Base-by-base conservation (phyloP, 2,113 vertebrate genomes). In the Callocephalon fimbriatum region DNA sequence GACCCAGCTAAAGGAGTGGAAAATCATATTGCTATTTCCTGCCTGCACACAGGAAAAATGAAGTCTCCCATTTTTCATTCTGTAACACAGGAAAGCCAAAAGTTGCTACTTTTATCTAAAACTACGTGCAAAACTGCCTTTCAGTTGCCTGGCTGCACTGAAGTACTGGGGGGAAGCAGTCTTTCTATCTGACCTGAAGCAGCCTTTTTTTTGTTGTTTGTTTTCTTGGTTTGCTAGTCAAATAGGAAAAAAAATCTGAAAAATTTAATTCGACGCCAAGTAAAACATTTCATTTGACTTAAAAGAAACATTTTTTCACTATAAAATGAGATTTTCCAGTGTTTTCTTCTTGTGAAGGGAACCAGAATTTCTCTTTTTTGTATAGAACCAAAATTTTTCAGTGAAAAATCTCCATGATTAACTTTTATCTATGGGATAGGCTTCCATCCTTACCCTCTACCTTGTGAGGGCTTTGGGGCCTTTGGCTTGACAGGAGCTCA, bases 81-180 rank as follows among this genome's bases (percentile, higher is more conserved):
- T 50, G 50, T 45, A 82, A 70, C 56, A 85, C 12, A 79, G 53
- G 65, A 88, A 79, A 94, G 70, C 77, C 90, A 91, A 51, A 92
- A 88, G 56, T 93, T 95, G 53, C 77, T 94, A 85, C 91, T 96
- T 97, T 91, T 94, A 88, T 89, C 93, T 81, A 94, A 89, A 96
- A 77, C 84, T 95, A 71, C 40, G 68, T 4, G 15, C 70, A 81
- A 65, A 89, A 78, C 65, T 92, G 80, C 76, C 95, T 85, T 92
- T 89, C 84, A 85, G 38, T 81, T 93, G 84, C 32, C 77, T 93
- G 73, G 15, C 35, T 93, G 51, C 73, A 63, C 20, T 93, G 91
- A 88, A 95, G 80, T 89, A 87, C 44, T 87, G 70, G 73, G 94
- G 51, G 29, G 21, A 68, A 95, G 73, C 58, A 81, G 47, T 51